Percentiles rank a stretch among this genome's conserved stretches.
Conservation (phyloP, 1,140 invertebrate genomes). For the Zaprionus ornatus region DNA sequence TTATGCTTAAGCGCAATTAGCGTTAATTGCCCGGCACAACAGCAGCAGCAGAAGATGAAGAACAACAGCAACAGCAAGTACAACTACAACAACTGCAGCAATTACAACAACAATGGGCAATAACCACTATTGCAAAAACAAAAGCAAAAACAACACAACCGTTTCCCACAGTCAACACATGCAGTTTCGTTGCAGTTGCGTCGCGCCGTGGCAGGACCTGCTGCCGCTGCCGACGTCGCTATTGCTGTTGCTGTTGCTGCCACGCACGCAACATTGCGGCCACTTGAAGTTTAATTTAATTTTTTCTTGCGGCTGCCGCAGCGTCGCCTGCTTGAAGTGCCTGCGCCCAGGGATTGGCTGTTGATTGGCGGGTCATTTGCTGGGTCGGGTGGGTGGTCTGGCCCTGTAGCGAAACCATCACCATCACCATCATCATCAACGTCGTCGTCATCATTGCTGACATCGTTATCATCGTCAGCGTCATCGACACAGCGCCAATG, state of each 20-base stretch:
- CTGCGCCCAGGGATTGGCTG: slow-evolving; percentile 69
- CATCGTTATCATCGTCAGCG: slow-evolving; percentile 58
- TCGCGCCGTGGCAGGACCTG: slow-evolving; percentile 25
- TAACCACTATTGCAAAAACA: slow-evolving; percentile 32
- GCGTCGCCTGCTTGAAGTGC: slow-evolving; percentile 67
- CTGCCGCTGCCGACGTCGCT: background rate
- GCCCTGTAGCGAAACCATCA: slow-evolving; percentile 32
- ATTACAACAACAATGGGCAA: slow-evolving; percentile 20
- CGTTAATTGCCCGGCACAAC: slow-evolving; percentile 70
- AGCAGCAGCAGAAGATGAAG: slow-evolving; percentile 35
- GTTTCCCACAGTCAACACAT: slow-evolving; percentile 42
- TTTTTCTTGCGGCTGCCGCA: slow-evolving; percentile 72
- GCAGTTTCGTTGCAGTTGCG: slow-evolving; percentile 24
- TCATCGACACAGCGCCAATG: slow-evolving; percentile 30
- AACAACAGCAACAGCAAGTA: slow-evolving; percentile 28
- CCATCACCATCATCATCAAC: slow-evolving; percentile 54
- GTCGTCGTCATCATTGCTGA: slow-evolving; percentile 11
- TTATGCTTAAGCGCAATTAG: slow-evolving; percentile 76
- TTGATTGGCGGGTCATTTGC: slow-evolving; percentile 40
- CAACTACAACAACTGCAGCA: slow-evolving; percentile 18
- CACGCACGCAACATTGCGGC: slow-evolving; percentile 59
- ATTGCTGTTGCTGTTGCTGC: background rate
- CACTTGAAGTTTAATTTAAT: slow-evolving; percentile 80
- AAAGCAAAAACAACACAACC: slow-evolving; percentile 25
- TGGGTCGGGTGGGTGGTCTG: slow-evolving; percentile 26